These are phyloP conservation scores for Clamator glandarius DNA, from an alignment of 2,797 vertebrate genomes.

Conservation along the genomic window DNA sequence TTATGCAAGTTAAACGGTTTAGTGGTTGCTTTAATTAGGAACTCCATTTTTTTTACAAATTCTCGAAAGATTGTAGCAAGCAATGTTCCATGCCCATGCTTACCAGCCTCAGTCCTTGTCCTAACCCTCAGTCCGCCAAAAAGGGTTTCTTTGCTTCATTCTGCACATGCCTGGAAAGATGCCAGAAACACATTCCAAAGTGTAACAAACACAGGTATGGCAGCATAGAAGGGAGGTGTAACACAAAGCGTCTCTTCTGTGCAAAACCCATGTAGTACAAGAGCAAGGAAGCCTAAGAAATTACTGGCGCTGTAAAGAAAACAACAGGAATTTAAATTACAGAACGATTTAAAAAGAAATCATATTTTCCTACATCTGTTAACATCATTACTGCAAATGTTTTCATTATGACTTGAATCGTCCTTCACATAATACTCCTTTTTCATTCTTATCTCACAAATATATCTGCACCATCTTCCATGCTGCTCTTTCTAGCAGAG, in stretches of 20 bases:
- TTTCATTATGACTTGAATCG: constrained; percentile 49
- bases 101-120: not conserved
- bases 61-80: constrained; percentile 12
- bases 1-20: constrained; percentile 65
- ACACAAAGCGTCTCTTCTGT: not conserved
- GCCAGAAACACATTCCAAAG: not conserved
- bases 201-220: not conserved
- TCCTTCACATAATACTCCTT: constrained; percentile 29
- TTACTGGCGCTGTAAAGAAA: constrained; percentile 37
- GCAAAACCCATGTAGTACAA: not conserved
- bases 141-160: not conserved
- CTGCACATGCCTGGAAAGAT: not conserved
- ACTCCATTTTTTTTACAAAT: constrained; percentile 33
- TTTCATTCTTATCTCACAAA: constrained; percentile 44
- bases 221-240: not conserved
- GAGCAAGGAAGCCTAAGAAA: not conserved
- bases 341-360: constrained; percentile 3
- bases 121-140: not conserved
- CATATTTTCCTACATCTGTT: constrained; percentile 53
- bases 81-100: constrained; percentile 6
- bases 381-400: constrained; percentile 38
- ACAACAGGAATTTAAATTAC: constrained; percentile 41
- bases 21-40: constrained; percentile 61
- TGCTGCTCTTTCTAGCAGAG: not conserved
- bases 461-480: constrained; percentile 17